Percentiles rank a stretch among this genome's conserved stretches.
phyloP scores from a whole-genome alignment of 2,888 invertebrate species.

The Monopis laevigella region DNA sequence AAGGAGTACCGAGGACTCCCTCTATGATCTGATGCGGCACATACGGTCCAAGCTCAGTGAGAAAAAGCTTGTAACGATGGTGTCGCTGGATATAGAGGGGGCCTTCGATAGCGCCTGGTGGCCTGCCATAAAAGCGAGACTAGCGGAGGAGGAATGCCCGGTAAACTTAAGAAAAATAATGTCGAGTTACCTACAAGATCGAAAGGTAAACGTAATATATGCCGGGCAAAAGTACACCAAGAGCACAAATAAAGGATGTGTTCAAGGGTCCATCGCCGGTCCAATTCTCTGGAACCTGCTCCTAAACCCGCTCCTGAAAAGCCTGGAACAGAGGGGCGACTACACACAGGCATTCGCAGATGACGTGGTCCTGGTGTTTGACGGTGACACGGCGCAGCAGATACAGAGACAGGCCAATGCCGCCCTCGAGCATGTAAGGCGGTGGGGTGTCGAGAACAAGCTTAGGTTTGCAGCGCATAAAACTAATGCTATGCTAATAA shows the following conservation, averaged over 20 bases:
- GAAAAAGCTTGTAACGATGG: conserved; percentile 14
- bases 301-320: conserved; percentile 13
- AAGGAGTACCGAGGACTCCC: conserved; percentile 19
- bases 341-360: conserved; percentile 15
- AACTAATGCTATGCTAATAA: conserved; percentile 12
- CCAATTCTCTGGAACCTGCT: conserved; percentile 18
- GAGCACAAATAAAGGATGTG: conserved; percentile 18
- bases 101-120: conserved; percentile 29
- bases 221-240: conserved; percentile 9
- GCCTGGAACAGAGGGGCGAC: not conserved
- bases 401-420: conserved; percentile 12
- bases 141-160: conserved; percentile 18
- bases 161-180: conserved; percentile 12
- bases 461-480: conserved; percentile 9
- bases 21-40: conserved; percentile 16
- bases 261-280: conserved; percentile 19
- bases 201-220: conserved; percentile 15
- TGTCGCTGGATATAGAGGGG: conserved; percentile 23
- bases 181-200: conserved; percentile 13
- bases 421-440: conserved; percentile 7
- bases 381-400: not conserved
- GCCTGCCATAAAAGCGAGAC: conserved; percentile 19
- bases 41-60: conserved; percentile 3
- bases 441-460: conserved; percentile 15
- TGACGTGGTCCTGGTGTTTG: conserved; percentile 14